Conservation (phyloP, 2,113 vertebrate species). For the Leptocoma aspasia region DNA sequence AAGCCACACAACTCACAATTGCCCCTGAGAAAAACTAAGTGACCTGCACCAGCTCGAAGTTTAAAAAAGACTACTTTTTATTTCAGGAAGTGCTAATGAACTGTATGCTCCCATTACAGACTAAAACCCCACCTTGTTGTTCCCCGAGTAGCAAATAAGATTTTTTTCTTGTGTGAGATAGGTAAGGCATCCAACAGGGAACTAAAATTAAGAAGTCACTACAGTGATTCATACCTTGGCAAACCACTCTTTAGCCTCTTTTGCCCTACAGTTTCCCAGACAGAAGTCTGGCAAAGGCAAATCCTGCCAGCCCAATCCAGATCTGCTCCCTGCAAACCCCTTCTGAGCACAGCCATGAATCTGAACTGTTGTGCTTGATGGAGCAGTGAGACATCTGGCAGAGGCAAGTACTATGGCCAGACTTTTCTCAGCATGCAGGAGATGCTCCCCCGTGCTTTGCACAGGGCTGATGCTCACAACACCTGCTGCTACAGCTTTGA, state of each 20-base stretch:
- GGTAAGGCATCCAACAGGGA: neutral
- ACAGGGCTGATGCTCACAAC: neutral
- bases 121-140: neutral
- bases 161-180: neutral
- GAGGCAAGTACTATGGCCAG: neutral
- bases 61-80: neutral
- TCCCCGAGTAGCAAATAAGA: neutral
- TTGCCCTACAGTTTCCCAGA: neutral
- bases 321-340: neutral
- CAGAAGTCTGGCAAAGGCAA: neutral
- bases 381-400: neutral
- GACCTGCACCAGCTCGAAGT: neutral
- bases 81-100: neutral
- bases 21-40: neutral
- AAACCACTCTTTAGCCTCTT: neutral
- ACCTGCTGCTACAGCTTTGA: neutral
- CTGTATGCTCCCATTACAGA: neutral
- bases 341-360: neutral
- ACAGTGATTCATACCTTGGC: neutral
- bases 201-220: neutral
- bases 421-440: rapidly evolving
- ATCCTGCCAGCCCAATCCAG: neutral
- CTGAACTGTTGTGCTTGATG: neutral
- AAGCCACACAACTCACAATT: neutral
- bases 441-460: rapidly evolving